Evolutionary conservation across 2,113 vertebrate species (phyloP).

Genomic region (Pteronura brasiliensis): DNA sequence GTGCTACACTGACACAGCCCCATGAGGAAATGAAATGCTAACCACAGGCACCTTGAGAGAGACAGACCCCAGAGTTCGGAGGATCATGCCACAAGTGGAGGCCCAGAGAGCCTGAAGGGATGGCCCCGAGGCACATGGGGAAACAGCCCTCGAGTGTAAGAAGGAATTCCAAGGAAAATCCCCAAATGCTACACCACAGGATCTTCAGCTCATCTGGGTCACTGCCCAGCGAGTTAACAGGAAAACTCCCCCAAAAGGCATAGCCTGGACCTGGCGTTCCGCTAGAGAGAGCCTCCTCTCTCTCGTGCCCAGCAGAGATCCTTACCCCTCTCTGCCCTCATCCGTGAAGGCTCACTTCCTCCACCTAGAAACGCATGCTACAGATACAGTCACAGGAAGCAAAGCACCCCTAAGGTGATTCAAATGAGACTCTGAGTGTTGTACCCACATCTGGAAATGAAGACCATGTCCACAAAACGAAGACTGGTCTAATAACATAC

Average conservation of each 20-base stretch:
- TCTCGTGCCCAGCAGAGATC: neutral
- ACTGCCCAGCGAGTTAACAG: neutral
- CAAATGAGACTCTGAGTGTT: accelerated
- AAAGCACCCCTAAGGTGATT: accelerated
- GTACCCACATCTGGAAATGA: neutral
- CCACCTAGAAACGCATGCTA: neutral
- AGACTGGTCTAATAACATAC: accelerated
- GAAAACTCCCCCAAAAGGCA: neutral
- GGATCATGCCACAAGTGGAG: neutral
- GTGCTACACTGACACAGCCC: neutral
- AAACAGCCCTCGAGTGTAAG: too few relatives aligned
- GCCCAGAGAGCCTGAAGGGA: neutral
- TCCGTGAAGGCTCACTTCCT: neutral
- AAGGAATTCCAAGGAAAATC: neutral
- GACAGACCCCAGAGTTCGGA: neutral
- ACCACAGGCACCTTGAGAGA: neutral
- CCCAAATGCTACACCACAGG: neutral
- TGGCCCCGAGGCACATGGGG: neutral
- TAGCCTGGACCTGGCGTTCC: neutral
- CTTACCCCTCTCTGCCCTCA: neutral
- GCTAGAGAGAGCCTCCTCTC: neutral
- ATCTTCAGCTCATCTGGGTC: neutral
- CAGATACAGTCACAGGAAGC: neutral
- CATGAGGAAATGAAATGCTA: neutral
- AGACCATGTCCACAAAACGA: accelerated